A percentile compares a stretch with the other conserved stretches of the same genome.
Conservation (phyloP, 2,113 vertebrate genomes). For the Morone saxatilis region DNA sequence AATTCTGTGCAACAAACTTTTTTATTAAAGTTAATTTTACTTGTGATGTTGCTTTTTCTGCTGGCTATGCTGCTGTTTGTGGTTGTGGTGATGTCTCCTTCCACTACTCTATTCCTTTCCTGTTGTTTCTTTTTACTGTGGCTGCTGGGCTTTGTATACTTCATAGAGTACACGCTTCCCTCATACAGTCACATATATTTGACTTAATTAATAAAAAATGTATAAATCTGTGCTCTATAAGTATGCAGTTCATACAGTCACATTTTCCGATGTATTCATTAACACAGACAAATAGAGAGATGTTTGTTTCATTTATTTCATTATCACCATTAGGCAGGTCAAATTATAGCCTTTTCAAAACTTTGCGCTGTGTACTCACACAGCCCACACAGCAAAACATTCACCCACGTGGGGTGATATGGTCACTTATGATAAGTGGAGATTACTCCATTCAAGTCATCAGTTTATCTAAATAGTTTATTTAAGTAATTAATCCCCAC, state of each 20-base stretch:
- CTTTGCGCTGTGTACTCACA: background rate
- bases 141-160: too few species aligned
- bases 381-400: constrained; percentile 53
- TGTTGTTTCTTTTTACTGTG: background rate
- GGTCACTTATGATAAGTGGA: constrained; percentile 26
- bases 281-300: background rate
- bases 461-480: constrained; percentile 14
- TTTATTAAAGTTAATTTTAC: constrained; percentile 8
- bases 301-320: constrained; percentile 24
- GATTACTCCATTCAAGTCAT: constrained; percentile 20
- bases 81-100: background rate
- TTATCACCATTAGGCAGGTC: constrained; percentile 24
- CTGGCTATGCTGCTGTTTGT: background rate
- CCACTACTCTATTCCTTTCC: too few species aligned
- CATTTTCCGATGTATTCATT: background rate
- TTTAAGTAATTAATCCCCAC: constrained; percentile 22
- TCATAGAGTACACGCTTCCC: background rate
- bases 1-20: background rate
- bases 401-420: constrained; percentile 17
- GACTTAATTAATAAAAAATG: background rate
- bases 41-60: background rate
- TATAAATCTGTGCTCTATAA: too few species aligned
- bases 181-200: background rate
- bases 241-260: too few species aligned
- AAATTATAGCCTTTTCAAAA: constrained; percentile 20